Percentiles rank a stretch among this genome's conserved stretches.
Conservation (phyloP, 2,888 invertebrate species). For the Hoplodrina ambigua region DNA sequence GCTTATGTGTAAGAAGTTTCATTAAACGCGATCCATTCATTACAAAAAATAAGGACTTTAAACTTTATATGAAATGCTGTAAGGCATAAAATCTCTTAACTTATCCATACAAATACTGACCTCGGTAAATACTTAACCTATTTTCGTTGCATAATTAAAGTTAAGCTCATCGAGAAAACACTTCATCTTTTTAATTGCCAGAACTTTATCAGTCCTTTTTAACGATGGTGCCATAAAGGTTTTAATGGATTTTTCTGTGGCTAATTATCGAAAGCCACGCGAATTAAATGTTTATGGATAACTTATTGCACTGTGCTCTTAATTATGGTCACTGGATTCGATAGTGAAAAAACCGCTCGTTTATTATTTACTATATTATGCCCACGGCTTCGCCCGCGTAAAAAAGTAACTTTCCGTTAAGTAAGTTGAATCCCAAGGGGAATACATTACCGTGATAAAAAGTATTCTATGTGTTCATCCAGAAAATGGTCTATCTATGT, state of each 20-base stretch:
- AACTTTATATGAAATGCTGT: no score
- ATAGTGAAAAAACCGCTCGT: no score
- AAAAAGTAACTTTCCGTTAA: no score
- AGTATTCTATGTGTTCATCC: no score
- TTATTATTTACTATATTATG: no score
- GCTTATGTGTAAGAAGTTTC: no score
- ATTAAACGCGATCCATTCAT: no score
- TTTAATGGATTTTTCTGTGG: slow-evolving; percentile 75
- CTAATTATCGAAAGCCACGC: slow-evolving; percentile 76
- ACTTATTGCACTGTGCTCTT: slow-evolving; percentile 42
- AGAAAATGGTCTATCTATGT: no score
- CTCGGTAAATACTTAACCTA: slow-evolving; percentile 43
- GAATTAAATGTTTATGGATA: slow-evolving; percentile 67
- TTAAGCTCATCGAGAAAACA: slow-evolving; percentile 49
- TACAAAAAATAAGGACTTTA: no score
- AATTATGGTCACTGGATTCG: slow-evolving; percentile 24
- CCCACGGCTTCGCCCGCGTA: no score
- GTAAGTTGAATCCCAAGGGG: no score
- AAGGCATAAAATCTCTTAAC: neutral
- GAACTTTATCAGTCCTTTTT: slow-evolving; percentile 72
- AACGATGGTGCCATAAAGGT: slow-evolving; percentile 68
- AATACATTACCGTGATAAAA: no score
- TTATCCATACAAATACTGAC: slow-evolving; percentile 10
- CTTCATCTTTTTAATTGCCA: slow-evolving; percentile 69
- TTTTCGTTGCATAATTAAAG: slow-evolving; percentile 47